phyloP scores from a whole-genome alignment of 1,140 invertebrate species.

The Thaumetopoea pityocampa region DNA sequence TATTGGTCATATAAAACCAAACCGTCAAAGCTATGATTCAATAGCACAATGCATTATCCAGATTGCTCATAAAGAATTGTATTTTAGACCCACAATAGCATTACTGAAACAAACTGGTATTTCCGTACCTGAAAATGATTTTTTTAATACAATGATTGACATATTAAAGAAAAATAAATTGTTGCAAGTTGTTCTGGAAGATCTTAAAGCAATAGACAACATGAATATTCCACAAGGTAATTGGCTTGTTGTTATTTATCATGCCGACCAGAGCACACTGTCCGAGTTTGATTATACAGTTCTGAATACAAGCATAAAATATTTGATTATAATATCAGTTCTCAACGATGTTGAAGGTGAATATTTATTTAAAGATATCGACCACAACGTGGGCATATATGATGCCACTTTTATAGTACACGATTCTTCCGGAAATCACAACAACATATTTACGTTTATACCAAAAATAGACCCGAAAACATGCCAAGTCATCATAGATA shows the following conservation, averaged over 20 bases:
- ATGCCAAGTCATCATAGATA: conserved; percentile 26
- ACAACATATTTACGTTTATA: conserved; percentile 25
- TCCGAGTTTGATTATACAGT: too few species aligned
- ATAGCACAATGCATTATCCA: conserved; percentile 18
- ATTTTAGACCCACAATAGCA: conserved; percentile 17
- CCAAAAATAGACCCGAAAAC: conserved; percentile 31
- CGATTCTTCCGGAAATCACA: conserved; percentile 7
- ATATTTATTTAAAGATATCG: conserved; percentile 11
- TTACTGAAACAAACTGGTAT: conserved; percentile 1
- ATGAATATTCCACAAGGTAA: conserved; percentile 12
- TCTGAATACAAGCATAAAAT: conserved; percentile 28
- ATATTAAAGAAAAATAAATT: conserved; percentile 1
- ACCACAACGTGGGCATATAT: conserved; percentile 16
- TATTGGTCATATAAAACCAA: too few species aligned
- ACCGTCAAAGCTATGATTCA: neutral
- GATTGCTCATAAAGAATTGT: conserved; percentile 4
- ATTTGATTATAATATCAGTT: conserved; percentile 29
- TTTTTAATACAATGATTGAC: conserved; percentile 10
- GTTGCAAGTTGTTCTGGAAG: conserved; percentile 4
- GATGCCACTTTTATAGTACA: conserved; percentile 29
- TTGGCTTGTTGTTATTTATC: conserved; percentile 25
- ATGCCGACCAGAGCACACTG: too few species aligned
- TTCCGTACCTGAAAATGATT: conserved; percentile 1
- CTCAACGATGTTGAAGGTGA: conserved; percentile 10
- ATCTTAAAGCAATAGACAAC: conserved; percentile 4